Percentiles rank a stretch among this genome's conserved stretches.
Evolutionary conservation across 2,888 invertebrate species (phyloP).

Genomic region (Tortricodes alternella): DNA sequence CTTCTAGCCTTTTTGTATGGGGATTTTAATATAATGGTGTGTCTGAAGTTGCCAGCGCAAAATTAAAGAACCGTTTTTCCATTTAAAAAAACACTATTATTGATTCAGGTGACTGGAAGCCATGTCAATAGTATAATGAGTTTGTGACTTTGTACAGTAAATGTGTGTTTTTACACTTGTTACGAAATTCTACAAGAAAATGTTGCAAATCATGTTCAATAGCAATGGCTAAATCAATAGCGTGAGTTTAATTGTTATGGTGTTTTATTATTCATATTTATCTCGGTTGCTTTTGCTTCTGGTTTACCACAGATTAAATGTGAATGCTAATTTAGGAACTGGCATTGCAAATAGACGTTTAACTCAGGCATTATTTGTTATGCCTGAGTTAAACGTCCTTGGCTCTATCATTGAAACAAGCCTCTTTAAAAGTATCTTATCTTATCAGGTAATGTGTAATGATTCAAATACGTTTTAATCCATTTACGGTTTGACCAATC

Average conservation of each 20-base stretch:
- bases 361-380: conserved; percentile 19
- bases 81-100: background rate
- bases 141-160: conserved; percentile 7
- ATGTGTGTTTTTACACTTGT: background rate
- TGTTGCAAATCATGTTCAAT: background rate
- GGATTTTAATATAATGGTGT: background rate
- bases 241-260: conserved; percentile 5
- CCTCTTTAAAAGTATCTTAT: conserved; percentile 25
- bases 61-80: background rate
- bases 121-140: conserved; percentile 15
- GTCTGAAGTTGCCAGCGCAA: background rate
- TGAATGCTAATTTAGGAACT: conserved; percentile 18
- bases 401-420: conserved; percentile 19
- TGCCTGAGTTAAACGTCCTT: conserved; percentile 19
- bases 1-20: background rate
- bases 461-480: conserved; percentile 27
- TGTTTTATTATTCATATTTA: background rate
- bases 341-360: too few species aligned
- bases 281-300: too few species aligned
- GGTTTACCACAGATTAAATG: background rate
- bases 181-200: background rate
- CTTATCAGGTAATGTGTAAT: conserved; percentile 26
- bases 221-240: conserved; percentile 1
- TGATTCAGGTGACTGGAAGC: conserved; percentile 14
- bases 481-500: conserved; percentile 27